Evolutionary conservation across 2,888 invertebrate species (phyloP), one percentile per base, ranked within the genome.

Genomic region (Sceliomorpha sp.): DNA sequence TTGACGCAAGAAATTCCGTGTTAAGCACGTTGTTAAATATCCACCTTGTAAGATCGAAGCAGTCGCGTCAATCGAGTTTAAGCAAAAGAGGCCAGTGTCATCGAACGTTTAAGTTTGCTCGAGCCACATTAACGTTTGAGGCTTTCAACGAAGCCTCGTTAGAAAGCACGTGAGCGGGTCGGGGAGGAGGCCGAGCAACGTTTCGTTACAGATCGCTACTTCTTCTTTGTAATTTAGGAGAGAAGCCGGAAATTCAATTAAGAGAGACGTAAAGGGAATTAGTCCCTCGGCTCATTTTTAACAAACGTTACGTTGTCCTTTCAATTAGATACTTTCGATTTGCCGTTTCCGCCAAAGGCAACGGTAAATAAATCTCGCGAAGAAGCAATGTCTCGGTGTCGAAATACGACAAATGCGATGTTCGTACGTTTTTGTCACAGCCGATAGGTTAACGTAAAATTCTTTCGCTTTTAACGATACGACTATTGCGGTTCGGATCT

Each of bases 161-260:
- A 55, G 40, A 50, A 50, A 56, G 40, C 48, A 47, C 15, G 63
- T 27, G 27, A 27, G 8, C 7, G 27, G 31, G n/a, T n/a, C n/a
- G n/a, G 50, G 40, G 27, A 47, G 20, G 26, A 29, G 51, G 47
- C 47, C 66, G 51, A 66, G 40, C 36, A 48, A 42, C 56, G 59
- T 55, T 72, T 58, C 55, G 68, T 63, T 63, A 62, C 55, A 59
- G 63, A 72, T 71, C 53, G 62, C 66, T 58, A 60, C 51, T 66
- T 68, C 29, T 51, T 51, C 51, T 63, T 55, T 17, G 66, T 70
- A 74, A 74, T 74, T 72, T 69, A 72, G 53, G 60, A 56, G 68
- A 59, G 55, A 62, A 68, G 12, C 48, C 62, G 53, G 67, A 72
- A 67, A 72, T 64, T 67, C 70, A 75, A 73, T 73, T 73, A 73